Conservation (phyloP, 2,888 invertebrate genomes). For the Drosophila siamana region DNA sequence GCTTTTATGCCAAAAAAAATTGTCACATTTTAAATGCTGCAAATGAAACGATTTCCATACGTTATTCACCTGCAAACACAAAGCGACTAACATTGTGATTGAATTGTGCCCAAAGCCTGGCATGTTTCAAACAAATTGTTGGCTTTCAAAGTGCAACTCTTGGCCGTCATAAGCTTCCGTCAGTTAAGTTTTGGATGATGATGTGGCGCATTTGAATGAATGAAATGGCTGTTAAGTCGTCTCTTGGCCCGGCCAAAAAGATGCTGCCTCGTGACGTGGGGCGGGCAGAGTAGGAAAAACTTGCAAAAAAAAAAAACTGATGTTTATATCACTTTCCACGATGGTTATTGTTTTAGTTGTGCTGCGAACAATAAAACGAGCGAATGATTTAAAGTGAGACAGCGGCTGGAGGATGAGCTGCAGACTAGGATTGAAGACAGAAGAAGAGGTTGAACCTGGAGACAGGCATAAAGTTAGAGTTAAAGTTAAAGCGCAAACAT, state of each 20-base stretch:
- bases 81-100: neutral
- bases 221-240: constrained; percentile 43
- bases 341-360: constrained; percentile 39
- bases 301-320: too few relatives aligned
- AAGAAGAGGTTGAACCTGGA: neutral
- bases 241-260: too few relatives aligned
- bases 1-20: constrained; percentile 13
- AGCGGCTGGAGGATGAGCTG: constrained; percentile 5
- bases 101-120: neutral
- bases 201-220: constrained; percentile 45
- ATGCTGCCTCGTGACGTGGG: constrained; percentile 34
- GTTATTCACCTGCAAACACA: neutral
- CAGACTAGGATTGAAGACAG: too few relatives aligned
- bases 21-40: constrained; percentile 25
- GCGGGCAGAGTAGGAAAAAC: constrained; percentile 19
- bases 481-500: constrained; percentile 51
- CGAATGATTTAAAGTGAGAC: constrained; percentile 68
- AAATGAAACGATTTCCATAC: neutral
- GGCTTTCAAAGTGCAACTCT: constrained; percentile 16
- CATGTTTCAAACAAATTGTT: constrained; percentile 21
- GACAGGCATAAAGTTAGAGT: neutral
- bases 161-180: constrained; percentile 52
- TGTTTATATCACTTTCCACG: constrained; percentile 60
- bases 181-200: constrained; percentile 42
- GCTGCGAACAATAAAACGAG: constrained; percentile 50